Evolutionary conservation across 2,888 invertebrate genomes (phyloP), one percentile per base, ranked within the genome.

Genomic region (Eucriotettix oculatus): DNA sequence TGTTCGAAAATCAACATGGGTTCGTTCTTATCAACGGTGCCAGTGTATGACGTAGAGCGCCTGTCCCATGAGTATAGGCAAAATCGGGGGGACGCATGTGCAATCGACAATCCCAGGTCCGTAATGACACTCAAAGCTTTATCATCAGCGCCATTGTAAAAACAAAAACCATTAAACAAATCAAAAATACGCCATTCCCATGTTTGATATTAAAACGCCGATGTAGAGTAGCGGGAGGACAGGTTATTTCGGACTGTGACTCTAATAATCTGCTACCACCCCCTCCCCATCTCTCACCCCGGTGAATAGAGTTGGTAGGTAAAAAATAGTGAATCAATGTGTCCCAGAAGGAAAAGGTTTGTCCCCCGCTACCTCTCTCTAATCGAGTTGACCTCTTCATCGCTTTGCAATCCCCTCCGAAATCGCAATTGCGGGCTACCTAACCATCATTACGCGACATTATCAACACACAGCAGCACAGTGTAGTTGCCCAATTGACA

Each of bases 321-420:
- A 54, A 54, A 17, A 54, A 54, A 29, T 14, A 17, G 54, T 17
- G 17, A n/a, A 29, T 54, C 54, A 62, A 60, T 62, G 62, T 56
- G 62, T 62, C 62, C 60, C 62, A 56, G 54, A 62, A 62, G 62
- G 58, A 62, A 62, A 58, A 57, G 52, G 62, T 53, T 62, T 60
- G 56, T 17, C n/a, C 42, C 42, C 10, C 54, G 9, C 40, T 12
- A 9, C 17, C 29, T 10, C 16, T 14, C 52, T 10, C 16, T 9
- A 14, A 17, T 10, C n/a, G 1, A 16, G 29, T 42, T 40, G 55
- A 56, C 53, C 60, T 56, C 52, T 56, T 41, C 56, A 56, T 42
- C 48, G 41, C 54, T 41, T 41, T 55, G 43, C 48, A 11, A 40
- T 14, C 44, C 14, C 16, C 55, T 14, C 17, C 56, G 40, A 11